Base-by-base conservation (phyloP, 2,888 invertebrate genomes). In the Phasia obesa region DNA sequence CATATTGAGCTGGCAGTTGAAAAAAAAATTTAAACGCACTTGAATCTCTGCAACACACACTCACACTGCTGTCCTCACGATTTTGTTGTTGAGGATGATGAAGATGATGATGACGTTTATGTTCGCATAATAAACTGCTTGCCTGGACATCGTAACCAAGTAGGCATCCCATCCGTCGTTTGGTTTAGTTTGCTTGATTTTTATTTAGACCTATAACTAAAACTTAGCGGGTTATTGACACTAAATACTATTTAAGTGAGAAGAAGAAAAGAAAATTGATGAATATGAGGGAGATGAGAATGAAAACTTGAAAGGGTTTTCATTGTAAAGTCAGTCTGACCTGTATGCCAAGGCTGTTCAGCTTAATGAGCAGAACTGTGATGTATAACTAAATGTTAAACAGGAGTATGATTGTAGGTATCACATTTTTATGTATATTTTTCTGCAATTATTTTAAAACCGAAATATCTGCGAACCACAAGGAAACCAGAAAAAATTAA, bases 201-300 rank as follows among this genome's bases (percentile, higher is more conserved):
- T 49, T 49, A 49, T 75, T 75, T 67, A 59, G 65, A 49, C 47
- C 75, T 23, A 27, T 64, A 49, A 67, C 57, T 75, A 70, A 70
- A 60, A 64, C 44, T 70, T 55, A 62, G 77, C 77, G 77, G 77
- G 77, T 77, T 77, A 77, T 77, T 77, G 77, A 77, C 77, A 77
- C 38, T 77, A 70, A 77, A 70, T 47, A 64, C 70, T 60, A 44
- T 25, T 62, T 44, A 59, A 49, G 7, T 62, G 44, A 70, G 47
- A 59, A 65, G 67, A 35, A 31, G 31, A 55, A 55, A 73, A 74
- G 55, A 53, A 67, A 82, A 67, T 77, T 82, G 67, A 73, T 73
- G 67, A 81, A 57, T 38, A 51, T 42, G 55, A 60, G 77, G 55
- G 53, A 73, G 76, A 81, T 65, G 77, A 70, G 53, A 62, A 62